Evolutionary conservation across 2,888 invertebrate species (phyloP), one percentile per base, ranked within the genome.

Genomic region (Microplitis deprimator): DNA sequence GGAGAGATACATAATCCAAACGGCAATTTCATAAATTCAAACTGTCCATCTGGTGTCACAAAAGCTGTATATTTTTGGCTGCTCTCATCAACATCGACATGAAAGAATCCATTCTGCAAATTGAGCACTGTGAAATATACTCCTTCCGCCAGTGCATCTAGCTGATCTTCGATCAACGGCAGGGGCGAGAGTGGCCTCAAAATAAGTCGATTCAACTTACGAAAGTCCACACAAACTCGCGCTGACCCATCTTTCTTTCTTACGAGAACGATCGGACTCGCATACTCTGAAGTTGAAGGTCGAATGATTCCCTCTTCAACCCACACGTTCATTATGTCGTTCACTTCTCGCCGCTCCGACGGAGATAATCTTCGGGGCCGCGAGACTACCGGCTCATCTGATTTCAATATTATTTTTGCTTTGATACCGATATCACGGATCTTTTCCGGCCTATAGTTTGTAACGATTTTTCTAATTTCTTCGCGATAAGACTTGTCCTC

Each of bases 161-260:
- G 50, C 72, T 84, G 84, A 68, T 87, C 87, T 13, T 87, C 81
- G 6, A 83, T 79, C 5, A 80, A 67, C 7, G 82, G 81, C 72
- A 80, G 73, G 1, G 81, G 81, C 75, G 77, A 82, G 6, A 80
- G 75, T 40, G 81, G 79, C 79, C 83, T 84, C 1, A 83, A 77
- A 0, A 88, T 85, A 79, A 86, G 84, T 16, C 79, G 76, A 80
- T 90, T 90, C 1, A 90, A 69, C 38, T 80, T 79, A 8, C 90
- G 76, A 78, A 87, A 91, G 75, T 90, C 89, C 0, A 90, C 82
- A 78, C 89, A 90, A n/a, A 86, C 71, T 65, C 85, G 73, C 8
- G 77, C 76, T 6, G 81, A 68, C 1, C 82, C 82, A 13, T 83
- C 80, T 76, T 85, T 86, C 72, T 86, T 77, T 16, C 81, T 82